Conservation (phyloP, 2,888 invertebrate species). For the Dolomedes plantarius region DNA sequence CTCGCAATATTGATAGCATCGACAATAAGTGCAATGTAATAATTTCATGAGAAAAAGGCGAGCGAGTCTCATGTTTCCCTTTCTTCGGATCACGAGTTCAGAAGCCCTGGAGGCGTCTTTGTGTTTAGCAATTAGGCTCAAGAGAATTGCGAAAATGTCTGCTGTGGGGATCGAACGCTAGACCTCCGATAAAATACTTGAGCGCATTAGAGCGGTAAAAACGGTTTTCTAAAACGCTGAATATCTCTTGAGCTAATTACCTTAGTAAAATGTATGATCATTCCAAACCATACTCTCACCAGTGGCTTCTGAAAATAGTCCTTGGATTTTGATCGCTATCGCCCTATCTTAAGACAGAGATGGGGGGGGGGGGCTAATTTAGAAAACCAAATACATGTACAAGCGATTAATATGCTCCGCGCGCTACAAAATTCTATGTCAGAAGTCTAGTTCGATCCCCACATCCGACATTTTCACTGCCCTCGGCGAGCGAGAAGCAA, state of each 20-base stretch:
- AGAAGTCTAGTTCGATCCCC: conserved; percentile 11
- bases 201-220: conserved; percentile 3
- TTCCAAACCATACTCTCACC: neutral
- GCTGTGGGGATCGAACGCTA: conserved; percentile 17
- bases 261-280: neutral
- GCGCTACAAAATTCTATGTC: neutral
- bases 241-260: neutral
- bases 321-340: neutral
- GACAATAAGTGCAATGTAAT: no score
- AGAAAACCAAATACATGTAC: no score
- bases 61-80: no score
- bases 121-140: neutral
- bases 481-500: neutral
- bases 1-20: no score
- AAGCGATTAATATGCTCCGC: neutral
- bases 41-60: no score
- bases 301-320: neutral
- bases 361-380: no score
- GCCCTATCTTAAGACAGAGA: no score
- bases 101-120: neutral
- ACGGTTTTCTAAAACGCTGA: neutral
- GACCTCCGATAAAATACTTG: neutral
- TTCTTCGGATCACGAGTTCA: no score
- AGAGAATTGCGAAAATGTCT: conserved; percentile 10
- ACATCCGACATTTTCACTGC: conserved; percentile 17